These are phyloP conservation scores for Chinchilla lanigera DNA, from an alignment of 2,113 vertebrate species.

Conservation along the genomic window DNA sequence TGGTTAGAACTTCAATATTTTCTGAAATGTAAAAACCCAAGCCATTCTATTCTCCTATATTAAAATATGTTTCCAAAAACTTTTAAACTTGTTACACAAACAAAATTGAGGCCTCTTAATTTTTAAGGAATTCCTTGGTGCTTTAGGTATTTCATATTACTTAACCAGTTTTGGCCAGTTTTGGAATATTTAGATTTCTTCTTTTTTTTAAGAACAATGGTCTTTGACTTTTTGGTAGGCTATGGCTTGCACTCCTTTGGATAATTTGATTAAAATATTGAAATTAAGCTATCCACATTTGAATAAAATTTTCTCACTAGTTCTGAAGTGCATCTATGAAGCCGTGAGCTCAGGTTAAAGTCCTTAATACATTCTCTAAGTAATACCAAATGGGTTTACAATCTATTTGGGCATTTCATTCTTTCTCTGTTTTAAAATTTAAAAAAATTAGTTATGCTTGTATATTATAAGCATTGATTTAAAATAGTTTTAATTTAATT, in stretches of 20 bases:
- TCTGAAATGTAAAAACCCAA: not conserved
- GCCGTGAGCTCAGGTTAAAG: not conserved
- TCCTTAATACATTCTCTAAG: not conserved
- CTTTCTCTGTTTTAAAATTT: not conserved
- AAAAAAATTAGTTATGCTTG: slow-evolving; percentile 7
- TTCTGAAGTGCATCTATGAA: not conserved
- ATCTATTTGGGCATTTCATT: not conserved
- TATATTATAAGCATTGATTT: slow-evolving; percentile 34
- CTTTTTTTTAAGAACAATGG: not conserved
- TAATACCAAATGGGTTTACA: not conserved
- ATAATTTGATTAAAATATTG: not conserved
- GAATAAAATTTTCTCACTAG: not conserved
- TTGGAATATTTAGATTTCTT: not conserved
- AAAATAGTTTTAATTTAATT: slow-evolving; percentile 21
- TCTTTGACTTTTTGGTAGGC: not conserved
- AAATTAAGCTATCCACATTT: not conserved
- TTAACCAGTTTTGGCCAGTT: not conserved
- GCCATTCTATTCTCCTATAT: not conserved
- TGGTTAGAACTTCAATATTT: not conserved
- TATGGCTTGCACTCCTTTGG: not conserved
- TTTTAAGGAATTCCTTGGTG: not conserved
- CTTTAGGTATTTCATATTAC: not conserved
- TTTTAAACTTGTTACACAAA: not conserved
- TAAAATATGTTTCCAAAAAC: not conserved
- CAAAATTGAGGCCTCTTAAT: not conserved